Evolutionary conservation across 2,888 invertebrate species (phyloP), one percentile per base, ranked within the genome.

Genomic region (Andrena camellia): DNA sequence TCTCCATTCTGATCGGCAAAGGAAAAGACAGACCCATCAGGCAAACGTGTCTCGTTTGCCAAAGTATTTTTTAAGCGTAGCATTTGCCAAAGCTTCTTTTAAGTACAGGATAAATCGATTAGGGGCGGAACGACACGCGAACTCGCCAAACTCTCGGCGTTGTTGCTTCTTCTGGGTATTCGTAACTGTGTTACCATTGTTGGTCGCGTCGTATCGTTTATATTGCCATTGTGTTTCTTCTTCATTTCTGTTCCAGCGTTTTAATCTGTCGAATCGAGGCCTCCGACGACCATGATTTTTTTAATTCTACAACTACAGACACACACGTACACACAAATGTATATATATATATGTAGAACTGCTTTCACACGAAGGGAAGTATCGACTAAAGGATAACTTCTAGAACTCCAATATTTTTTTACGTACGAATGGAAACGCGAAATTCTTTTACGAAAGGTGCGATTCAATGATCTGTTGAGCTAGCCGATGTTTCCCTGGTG

Each of bases 11-110:
- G 66, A 57, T 54, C 62, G 64, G 72, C 42, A 75, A 71, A 59
- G 42, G 26, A 54, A 82, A 23, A 68, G 54, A 72, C 66, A 70
- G 66, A 54, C 48, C 59, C 52, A 60, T 31, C 54, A n/a, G 26
- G 33, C 33, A 54, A 71, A 84, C 68, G 52, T 54, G 69, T 79
- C 81, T 77, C n/a, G 64, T 88, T 84, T 85, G 84, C 83, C 86
- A 85, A 89, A 89, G 83, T 85, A 76, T 80, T 74, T 35, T 69
- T 81, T 81, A 81, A 81, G 81, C 84, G 84, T 85, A 81, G 82
- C 86, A 81, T 81, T 88, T 90, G 86, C 89, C 91, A 90, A 90
- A 91, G 88, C 87, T 86, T 86, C 78, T 81, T 87, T 81, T 82
- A 81, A 83, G 76, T 83, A 82, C 71, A 82, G 81, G 70, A 67